A percentile compares a stretch with the other conserved stretches of the same genome.
Conservation (phyloP, 2,113 vertebrate species). For the Oenanthe oenanthe region DNA sequence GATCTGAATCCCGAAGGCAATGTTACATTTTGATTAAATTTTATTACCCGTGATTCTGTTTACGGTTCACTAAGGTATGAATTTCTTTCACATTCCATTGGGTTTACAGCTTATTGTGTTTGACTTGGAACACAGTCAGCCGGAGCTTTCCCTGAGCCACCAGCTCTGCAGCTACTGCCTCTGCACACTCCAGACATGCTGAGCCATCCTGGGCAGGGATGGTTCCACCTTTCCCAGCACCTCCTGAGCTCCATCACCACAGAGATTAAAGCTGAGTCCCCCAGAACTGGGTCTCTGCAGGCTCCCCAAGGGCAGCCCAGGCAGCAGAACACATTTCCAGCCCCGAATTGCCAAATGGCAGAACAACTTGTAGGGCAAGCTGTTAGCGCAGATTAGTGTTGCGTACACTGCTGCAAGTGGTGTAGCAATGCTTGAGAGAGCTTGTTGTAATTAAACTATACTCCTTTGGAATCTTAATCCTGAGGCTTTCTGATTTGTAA, state of each 20-base stretch:
- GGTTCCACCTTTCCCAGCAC: background rate
- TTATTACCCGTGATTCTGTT: conserved; percentile 49
- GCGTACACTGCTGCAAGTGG: background rate
- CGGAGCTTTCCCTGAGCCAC: conserved; percentile 14
- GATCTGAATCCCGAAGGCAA: conserved; percentile 49
- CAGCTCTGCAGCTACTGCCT: conserved; percentile 30
- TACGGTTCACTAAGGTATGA: conserved; percentile 56
- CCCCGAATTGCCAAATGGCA: background rate
- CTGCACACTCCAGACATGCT: background rate
- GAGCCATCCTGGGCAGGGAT: background rate
- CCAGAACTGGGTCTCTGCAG: background rate
- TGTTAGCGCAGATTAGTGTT: background rate
- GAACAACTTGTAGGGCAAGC: background rate
- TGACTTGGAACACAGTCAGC: conserved; percentile 54
- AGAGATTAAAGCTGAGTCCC: fast-evolving
- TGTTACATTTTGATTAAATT: conserved; percentile 63
- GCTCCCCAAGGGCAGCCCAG: background rate
- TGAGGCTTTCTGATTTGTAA: background rate
- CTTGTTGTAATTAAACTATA: background rate
- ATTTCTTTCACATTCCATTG: conserved; percentile 59
- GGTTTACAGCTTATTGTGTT: conserved; percentile 50
- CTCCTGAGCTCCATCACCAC: background rate
- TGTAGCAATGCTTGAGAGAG: background rate
- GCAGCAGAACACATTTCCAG: fast-evolving
- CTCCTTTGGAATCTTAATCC: conserved; percentile 8